phyloP scores from a whole-genome alignment of 1,140 invertebrate genomes.

The Atta texana region DNA sequence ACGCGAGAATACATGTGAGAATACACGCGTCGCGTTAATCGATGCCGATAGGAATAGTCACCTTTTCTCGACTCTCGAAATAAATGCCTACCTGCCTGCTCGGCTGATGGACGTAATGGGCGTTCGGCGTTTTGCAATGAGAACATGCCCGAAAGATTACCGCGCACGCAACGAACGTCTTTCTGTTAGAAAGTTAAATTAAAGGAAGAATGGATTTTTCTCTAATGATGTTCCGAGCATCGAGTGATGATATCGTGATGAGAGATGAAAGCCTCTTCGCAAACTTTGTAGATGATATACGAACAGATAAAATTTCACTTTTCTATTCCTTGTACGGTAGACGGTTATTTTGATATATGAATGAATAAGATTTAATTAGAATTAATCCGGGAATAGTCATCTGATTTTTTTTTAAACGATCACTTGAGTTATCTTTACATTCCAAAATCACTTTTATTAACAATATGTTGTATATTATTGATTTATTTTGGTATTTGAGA shows the following conservation, averaged over 20 bases:
- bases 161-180: not conserved
- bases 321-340: not conserved
- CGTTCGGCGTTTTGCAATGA: slow-evolving; percentile 46
- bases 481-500: too few species aligned
- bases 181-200: not conserved
- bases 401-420: too few species aligned
- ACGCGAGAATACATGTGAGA: slow-evolving; percentile 8
- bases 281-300: not conserved
- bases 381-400: not conserved
- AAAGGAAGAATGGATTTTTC: slow-evolving; percentile 5
- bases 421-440: too few species aligned
- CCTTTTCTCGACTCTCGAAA: slow-evolving; percentile 55
- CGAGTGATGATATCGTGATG: not conserved
- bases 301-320: not conserved
- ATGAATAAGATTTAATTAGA: slow-evolving; percentile 4
- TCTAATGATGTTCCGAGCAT: slow-evolving; percentile 1
- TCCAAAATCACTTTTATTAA: too few species aligned
- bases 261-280: not conserved
- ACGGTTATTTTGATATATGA: not conserved
- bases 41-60: slow-evolving; percentile 19
- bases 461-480: too few species aligned
- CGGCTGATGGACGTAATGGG: not conserved
- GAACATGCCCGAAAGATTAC: slow-evolving; percentile 6
- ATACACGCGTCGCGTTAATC: slow-evolving; percentile 36
- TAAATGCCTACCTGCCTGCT: not conserved